These are phyloP conservation scores for Metopia argyrocephala DNA, from an alignment of 2,888 invertebrate species.

Conservation along the genomic window DNA sequence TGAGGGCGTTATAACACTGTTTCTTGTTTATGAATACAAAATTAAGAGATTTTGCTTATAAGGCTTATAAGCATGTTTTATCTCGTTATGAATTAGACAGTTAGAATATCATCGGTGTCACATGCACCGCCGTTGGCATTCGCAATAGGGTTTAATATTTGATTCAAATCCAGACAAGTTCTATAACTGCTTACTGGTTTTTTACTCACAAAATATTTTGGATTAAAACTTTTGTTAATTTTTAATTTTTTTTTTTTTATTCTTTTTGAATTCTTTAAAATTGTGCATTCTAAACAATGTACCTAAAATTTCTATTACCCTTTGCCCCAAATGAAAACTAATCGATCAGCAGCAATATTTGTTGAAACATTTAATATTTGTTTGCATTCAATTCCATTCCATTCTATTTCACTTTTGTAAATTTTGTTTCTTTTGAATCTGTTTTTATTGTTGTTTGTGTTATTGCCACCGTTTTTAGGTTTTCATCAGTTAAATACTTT, in stretches of 20 bases:
- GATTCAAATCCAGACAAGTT: too few species aligned
- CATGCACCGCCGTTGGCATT: too few species aligned
- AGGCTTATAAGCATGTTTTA: too few species aligned
- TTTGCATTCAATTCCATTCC: constrained; percentile 1
- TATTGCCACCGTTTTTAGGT: neutral
- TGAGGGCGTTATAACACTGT: too few species aligned
- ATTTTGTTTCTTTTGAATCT: neutral
- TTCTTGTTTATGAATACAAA: too few species aligned
- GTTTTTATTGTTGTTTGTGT: neutral
- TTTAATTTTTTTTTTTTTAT: neutral
- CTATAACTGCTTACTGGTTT: too few species aligned
- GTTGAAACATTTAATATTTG: constrained; percentile 35
- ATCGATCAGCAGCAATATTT: constrained; percentile 42
- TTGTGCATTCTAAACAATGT: constrained; percentile 40
- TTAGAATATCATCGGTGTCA: too few species aligned
- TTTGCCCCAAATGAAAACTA: constrained; percentile 49
- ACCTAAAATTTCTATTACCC: constrained; percentile 22
- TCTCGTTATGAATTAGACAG: too few species aligned
- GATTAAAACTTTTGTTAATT: too few species aligned
- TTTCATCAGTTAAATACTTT: constrained; percentile 44
- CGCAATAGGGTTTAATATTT: too few species aligned
- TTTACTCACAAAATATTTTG: too few species aligned
- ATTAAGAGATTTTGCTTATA: too few species aligned
- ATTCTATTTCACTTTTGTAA: neutral
- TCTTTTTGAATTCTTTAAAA: neutral